Evolutionary conservation across 23 tunicate species (phyloP), one percentile per base, ranked within the genome.

Genomic region (Ascidia mentula): DNA sequence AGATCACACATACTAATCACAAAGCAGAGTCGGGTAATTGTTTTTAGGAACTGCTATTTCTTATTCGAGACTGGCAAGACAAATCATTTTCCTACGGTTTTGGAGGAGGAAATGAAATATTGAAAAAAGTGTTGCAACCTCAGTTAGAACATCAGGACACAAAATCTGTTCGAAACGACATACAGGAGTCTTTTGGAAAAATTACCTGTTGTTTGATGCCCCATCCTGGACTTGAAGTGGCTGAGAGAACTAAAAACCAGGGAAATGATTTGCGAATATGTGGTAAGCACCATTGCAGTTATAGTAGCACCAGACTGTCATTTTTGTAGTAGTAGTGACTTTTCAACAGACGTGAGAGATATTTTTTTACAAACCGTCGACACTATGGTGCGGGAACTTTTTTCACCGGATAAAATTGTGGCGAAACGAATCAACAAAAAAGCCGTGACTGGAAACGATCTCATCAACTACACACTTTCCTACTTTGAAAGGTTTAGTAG

Each of bases 201-300:
- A 33, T 82, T 26, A 46, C 80, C 15, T 82, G 87, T 70, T 82
- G 74, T 59, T 72, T 82, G 69, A 82, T 82, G 87, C 87, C 87
- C 53, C 87, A 82, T 46, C 87, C 87, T 18, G 87, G 87, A 53
- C 13, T 45, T 24, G 59, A 75, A 42, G 80, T 82, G 6, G 87
- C 73, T 6, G 60, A 53, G 26, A 74, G 40, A 22, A 45, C 79
- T 0, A 36, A 59, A 74, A 45, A 72, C 45, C 75, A 53, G 37
- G 79, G 80, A n/a, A n/a, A n/a, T n/a, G n/a, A n/a, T n/a, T n/a
- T n/a, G n/a, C n/a, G n/a, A n/a, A n/a, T n/a, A n/a, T n/a, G n/a
- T n/a, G n/a, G n/a, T n/a, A n/a, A n/a, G n/a, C n/a, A n/a, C n/a
- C n/a, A n/a, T n/a, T n/a, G n/a, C n/a, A n/a, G n/a, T n/a, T n/a